Evolutionary conservation across 1,140 invertebrate genomes (phyloP).

Genomic region (Orussus abietinus): DNA sequence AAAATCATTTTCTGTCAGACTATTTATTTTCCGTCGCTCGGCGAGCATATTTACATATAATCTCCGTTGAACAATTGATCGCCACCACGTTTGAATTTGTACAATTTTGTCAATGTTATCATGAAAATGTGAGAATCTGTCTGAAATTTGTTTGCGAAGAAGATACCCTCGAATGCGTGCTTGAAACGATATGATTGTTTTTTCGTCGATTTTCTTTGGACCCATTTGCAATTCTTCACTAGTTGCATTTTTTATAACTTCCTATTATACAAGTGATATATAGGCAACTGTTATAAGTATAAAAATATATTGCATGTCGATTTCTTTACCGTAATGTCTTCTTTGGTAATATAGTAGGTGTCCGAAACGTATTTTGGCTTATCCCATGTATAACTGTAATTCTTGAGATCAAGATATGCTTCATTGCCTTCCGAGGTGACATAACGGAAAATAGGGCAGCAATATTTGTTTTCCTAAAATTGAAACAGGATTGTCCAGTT

Average conservation of each 20-base stretch:
- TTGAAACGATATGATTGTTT: conserved; percentile 57
- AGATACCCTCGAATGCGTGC: conserved; percentile 63
- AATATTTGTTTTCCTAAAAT: conserved; percentile 26
- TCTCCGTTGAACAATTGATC: conserved; percentile 51
- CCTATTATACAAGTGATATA: conserved; percentile 21
- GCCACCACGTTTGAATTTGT: conserved; percentile 69
- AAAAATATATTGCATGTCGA: conserved; percentile 16
- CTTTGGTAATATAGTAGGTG: conserved; percentile 31
- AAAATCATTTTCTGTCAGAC: conserved; percentile 8
- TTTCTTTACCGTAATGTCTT: conserved; percentile 44
- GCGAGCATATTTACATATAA: conserved; percentile 50
- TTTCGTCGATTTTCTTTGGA: conserved; percentile 28
- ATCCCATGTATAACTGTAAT: conserved; percentile 43
- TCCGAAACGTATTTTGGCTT: conserved; percentile 30
- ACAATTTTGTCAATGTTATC: conserved; percentile 56
- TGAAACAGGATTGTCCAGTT: conserved; percentile 1
- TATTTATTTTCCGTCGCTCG: conserved; percentile 19
- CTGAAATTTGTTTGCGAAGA: conserved; percentile 53
- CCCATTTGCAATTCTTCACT: conserved; percentile 38
- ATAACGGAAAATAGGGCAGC: conserved; percentile 34
- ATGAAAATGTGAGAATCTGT: conserved; percentile 52
- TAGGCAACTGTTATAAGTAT: conserved; percentile 4
- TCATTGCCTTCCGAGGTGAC: conserved; percentile 32
- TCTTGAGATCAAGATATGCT: conserved; percentile 43
- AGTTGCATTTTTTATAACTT: conserved; percentile 51